Evolutionary conservation across 2,113 vertebrate species (phyloP), one percentile per base, ranked within the genome.

Genomic region (Ranitomeya imitator): DNA sequence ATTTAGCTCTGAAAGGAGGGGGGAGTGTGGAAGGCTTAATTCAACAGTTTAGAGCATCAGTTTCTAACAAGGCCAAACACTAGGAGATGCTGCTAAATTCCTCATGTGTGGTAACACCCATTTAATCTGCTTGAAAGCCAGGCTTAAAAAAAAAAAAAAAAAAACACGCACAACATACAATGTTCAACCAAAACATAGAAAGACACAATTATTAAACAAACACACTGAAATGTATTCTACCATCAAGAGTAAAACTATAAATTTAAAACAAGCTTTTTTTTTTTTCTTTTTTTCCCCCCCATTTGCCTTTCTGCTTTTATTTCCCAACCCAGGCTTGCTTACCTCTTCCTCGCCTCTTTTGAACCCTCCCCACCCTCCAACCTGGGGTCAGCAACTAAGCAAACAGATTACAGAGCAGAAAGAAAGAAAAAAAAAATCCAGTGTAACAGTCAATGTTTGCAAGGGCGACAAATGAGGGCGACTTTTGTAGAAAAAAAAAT

Each of bases 51-150:
- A 81, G 21, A 19, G 23, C 79, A 80, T 61, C 26, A 81, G 79
- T 61, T 88, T 84, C 90, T 87, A 91, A 31, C 71, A 90, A 87
- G 92, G 85, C 87, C 90, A 91, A 94, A 91, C 89, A 91, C 85
- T 93, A 92, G 61, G 59, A 93, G 94, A 92, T 93, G 92, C 89
- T 90, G 92, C 57, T 91, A 93, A 94, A 94, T 95, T 95, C 93
- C 92, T 95, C 93, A 94, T 86, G 18, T 92, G 92, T 89, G 91
- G 89, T 91, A 93, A 94, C 91, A 0, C 93, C 94, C 93, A 91
- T 93, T 92, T 94, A 94, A 95, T 94, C 93, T 92, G 80, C 90
- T 91, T 60, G 1, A 93, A 94, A 94, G 92, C 85, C 93, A 91
- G 91, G 93, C 57, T n/a, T 45, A 51, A 82, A 82, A 82, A 37